Evolutionary conservation across 2,797 vertebrate species (phyloP).

Genomic region (Characodon lateralis): DNA sequence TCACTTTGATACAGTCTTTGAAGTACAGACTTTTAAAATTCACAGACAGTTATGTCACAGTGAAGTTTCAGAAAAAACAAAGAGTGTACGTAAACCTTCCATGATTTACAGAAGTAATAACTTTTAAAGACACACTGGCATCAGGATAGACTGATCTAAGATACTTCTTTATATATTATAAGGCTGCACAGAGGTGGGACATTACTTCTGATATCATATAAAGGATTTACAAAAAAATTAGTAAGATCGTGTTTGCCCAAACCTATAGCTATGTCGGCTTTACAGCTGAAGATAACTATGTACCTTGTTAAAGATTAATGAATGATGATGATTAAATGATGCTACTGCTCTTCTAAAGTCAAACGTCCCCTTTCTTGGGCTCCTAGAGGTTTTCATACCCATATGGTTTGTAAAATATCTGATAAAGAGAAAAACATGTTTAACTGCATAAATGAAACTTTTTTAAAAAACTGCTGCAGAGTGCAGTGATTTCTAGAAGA

Average conservation of each 20-base stretch:
- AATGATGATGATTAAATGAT: background rate
- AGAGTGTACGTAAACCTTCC: background rate
- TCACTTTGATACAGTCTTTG: background rate
- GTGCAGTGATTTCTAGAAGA: background rate
- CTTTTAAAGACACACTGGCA: background rate
- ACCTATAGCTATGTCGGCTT: background rate
- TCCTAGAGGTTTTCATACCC: background rate
- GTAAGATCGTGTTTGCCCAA: background rate
- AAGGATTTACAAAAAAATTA: background rate
- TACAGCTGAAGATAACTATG: background rate
- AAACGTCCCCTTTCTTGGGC: background rate
- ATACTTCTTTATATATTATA: background rate
- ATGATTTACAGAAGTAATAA: background rate
- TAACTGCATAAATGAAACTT: too few species aligned
- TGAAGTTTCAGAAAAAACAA: background rate
- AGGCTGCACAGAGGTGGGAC: background rate
- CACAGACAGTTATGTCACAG: background rate
- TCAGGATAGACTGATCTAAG: background rate
- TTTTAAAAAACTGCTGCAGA: background rate
- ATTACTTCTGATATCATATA: background rate
- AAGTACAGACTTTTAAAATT: background rate
- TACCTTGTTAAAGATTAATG: background rate
- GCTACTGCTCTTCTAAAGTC: background rate
- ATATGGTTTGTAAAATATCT: background rate
- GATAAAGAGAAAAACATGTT: background rate